Evolutionary conservation across 2,888 invertebrate species (phyloP), one percentile per base, ranked within the genome.

Genomic region (Drosophila colorata): DNA sequence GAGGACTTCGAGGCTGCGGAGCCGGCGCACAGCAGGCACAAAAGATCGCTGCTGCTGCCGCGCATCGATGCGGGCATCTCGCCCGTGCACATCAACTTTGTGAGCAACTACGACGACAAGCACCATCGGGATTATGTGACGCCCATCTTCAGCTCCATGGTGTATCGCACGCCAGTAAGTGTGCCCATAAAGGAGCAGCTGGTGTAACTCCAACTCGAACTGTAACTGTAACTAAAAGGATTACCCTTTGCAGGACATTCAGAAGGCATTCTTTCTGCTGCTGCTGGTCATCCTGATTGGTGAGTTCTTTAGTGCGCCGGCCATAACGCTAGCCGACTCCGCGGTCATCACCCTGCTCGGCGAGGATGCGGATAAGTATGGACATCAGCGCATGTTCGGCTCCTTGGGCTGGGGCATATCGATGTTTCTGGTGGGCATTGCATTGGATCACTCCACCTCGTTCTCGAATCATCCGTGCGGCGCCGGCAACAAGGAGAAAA

Each of bases 361-460:
- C 0, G 97, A 98, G 90, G 97, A 97, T 90, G 96, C 96, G 0
- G 96, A 96, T 89, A 95, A 95, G 93, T 98, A 99, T 91, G 99
- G 99, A 0, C 97, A 98, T 89, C 99, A 99, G 93, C 95, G 99
- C 80, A 98, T 99, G 98, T 99, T 98, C 91, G 98, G 98, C 2
- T 98, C 98, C 16, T 93, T 99, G 60, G 99, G 99, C 44, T 99
- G 99, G 99, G 99, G 98, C 28, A 93, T 99, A 81, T 97, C 99
- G 46, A 99, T 99, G 99, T 99, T 99, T 93, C 96, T 99, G 91
- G 98, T 99, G 66, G 92, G 92, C 69, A 98, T 98, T 85, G 98
- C 97, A 1, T 93, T 99, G 68, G 99, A 99, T 93, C 98, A 99
- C 92, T 98, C 98, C 61, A 98, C 98, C 18, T 96, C 98, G 0